Evolutionary conservation across 2,888 invertebrate genomes (phyloP).

Genomic region (Aproaerema taeniolella): DNA sequence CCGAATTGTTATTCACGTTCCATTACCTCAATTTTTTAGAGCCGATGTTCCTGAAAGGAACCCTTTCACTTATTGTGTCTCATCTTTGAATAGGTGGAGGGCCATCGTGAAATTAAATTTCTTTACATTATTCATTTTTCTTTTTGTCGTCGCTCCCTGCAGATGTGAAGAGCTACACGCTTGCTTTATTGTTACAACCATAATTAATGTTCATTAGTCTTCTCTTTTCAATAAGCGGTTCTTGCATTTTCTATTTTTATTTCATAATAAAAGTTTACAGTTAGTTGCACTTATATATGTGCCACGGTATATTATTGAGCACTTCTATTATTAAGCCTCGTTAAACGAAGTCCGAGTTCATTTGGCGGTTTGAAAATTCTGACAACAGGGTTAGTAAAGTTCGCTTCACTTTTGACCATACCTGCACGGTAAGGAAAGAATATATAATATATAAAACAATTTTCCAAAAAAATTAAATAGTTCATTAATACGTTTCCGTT

Average conservation of each 20-base stretch:
- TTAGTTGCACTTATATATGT: no score
- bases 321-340: no score
- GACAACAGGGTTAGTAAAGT: no score
- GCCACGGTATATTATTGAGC: no score
- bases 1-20: constrained; percentile 75
- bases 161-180: constrained; percentile 31
- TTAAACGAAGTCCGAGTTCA: no score
- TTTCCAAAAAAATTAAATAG: no score
- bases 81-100: constrained; percentile 57
- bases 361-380: no score
- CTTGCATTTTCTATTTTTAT: neutral
- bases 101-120: constrained; percentile 62
- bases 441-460: no score
- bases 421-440: no score
- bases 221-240: neutral
- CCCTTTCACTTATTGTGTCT: constrained; percentile 72
- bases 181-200: constrained; percentile 8
- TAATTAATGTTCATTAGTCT: constrained; percentile 2
- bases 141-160: constrained; percentile 28
- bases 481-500: no score
- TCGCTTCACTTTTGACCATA: no score
- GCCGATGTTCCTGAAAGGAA: constrained; percentile 64
- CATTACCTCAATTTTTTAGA: constrained; percentile 76
- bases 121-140: constrained; percentile 52
- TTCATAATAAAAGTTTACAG: no score